These are phyloP conservation scores for Dolichoris vasculosae DNA, from an alignment of 1,140 invertebrate species.

Conservation along the genomic window DNA sequence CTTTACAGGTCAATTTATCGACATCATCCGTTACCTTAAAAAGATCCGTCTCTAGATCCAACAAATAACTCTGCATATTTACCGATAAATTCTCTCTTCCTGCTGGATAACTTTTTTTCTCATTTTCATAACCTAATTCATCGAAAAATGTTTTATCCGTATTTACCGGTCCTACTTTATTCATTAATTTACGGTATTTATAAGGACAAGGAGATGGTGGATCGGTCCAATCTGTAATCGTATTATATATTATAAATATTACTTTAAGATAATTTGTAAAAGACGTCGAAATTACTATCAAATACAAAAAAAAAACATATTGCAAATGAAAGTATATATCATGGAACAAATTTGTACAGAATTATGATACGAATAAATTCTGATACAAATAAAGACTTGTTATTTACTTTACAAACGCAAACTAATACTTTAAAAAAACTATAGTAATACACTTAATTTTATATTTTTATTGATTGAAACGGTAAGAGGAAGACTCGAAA, in stretches of 20 bases:
- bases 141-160: constrained; percentile 59
- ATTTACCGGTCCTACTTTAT: constrained; percentile 1
- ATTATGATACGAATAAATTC: too few species aligned
- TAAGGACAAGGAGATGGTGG: constrained; percentile 32
- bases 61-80: constrained; percentile 63
- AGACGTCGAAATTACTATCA: too few species aligned
- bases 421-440: too few species aligned
- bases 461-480: too few species aligned
- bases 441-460: too few species aligned
- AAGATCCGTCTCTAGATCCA: constrained; percentile 60
- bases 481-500: too few species aligned
- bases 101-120: constrained; percentile 55
- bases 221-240: constrained; percentile 26
- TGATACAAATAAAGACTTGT: too few species aligned
- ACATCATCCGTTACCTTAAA: constrained; percentile 55
- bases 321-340: too few species aligned
- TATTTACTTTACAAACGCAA: too few species aligned
- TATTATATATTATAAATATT: not conserved
- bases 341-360: too few species aligned
- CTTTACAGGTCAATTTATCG: constrained; percentile 59
- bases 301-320: too few species aligned
- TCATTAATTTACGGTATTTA: constrained; percentile 37
- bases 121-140: constrained; percentile 49
- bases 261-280: not conserved
- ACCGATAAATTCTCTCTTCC: constrained; percentile 64